Evolutionary conservation across 2,888 invertebrate species (phyloP).

Genomic region (Pyrrhosoma nymphula): DNA sequence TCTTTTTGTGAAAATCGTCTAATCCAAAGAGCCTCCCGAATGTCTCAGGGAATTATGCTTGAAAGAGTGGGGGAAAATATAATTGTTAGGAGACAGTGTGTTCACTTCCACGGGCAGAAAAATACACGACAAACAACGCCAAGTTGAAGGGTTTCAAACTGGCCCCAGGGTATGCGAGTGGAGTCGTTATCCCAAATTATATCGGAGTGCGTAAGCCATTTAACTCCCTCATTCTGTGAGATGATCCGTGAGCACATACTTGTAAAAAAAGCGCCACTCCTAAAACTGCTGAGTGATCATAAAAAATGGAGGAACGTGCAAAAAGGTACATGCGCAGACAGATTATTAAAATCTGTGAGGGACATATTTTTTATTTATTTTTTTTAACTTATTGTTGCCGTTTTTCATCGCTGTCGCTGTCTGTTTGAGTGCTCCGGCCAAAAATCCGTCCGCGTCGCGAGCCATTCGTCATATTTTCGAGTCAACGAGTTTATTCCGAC

Average conservation of each 20-base stretch:
- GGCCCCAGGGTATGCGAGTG: too few relatives aligned
- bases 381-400: not conserved
- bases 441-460: not conserved
- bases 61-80: too few relatives aligned
- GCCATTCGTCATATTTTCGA: not conserved
- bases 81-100: not conserved
- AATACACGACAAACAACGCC: not conserved
- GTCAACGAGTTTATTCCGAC: slow-evolving; percentile 3
- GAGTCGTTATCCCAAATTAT: not conserved
- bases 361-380: not conserved
- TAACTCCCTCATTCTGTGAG: not conserved
- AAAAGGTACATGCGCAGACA: not conserved
- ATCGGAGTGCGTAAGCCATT: not conserved
- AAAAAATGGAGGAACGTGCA: not conserved
- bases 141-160: not conserved
- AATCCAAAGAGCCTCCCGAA: not conserved
- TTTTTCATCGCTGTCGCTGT: not conserved
- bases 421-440: not conserved
- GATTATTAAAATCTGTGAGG: not conserved
- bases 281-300: not conserved
- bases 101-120: not conserved
- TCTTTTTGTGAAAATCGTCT: not conserved
- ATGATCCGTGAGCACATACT: not conserved
- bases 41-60: too few relatives aligned
- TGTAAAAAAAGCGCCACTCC: not conserved